Base-by-base conservation (phyloP, 2,113 vertebrate genomes). In the Pelvicachromis taeniatus region DNA sequence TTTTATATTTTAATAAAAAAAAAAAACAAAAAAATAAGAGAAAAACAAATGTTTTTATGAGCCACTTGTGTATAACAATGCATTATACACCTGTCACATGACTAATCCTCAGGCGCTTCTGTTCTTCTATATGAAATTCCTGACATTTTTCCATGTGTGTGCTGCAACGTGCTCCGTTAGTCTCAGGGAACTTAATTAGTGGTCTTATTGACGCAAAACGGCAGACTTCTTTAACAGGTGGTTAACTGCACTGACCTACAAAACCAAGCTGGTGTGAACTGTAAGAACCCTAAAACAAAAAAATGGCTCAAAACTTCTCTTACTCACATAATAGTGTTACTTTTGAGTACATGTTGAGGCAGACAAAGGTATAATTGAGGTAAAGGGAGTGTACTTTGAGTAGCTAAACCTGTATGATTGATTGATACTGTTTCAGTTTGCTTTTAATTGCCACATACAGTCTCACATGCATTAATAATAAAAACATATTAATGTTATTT, bases 121-220 rank as follows among this genome's bases (percentile, higher is more conserved):
- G 38, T 59, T 26, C 31, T 81, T 93, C 59, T 56, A 87, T 80
- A 81, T 65, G 84, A 89, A 90, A 96, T 96, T 95, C 93, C 86
- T 90, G 35, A 65, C 75, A 95, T 95, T 94, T 94, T 94, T 87
- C 80, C 80, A 40, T 78, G 56, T 52, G 86, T 89, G 59, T 63
- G 23, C 86, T 86, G 81, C 81, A 87, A 81, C 17, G 56, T 92
- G 84, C 81, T 68, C 73, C 10, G 17, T 77, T 55, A 84, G 84
- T 87, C 88, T 94, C 86, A 87, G 83, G 55, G 81, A 55, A 45
- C 40, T 85, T 93, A 89, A 93, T 94, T 87, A 93, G 80, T 87
- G 87, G 59, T 80, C 77, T 63, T 12, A 23, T 77, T 87, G 81
- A 87, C 92, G 86, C 85, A 87, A 83, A 89, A 75, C 19, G 0